phyloP scores from a whole-genome alignment of 1,140 invertebrate genomes.

The Tyrophagus putrescentiae region DNA sequence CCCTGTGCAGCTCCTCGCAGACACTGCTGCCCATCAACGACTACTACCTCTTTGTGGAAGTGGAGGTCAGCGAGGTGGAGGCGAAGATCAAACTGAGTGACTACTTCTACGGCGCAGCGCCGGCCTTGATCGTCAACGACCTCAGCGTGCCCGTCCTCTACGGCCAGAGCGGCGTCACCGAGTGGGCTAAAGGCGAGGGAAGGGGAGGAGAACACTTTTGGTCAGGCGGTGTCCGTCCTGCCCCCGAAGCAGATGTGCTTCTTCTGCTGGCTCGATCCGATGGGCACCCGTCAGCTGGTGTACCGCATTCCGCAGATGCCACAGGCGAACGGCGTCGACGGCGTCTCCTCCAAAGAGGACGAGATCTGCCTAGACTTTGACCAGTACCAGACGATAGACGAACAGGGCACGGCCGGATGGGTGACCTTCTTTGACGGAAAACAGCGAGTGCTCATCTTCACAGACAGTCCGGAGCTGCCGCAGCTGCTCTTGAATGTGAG shows the following conservation, averaged over 20 bases:
- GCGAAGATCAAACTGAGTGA: conserved; percentile 17
- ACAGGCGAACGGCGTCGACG: not conserved
- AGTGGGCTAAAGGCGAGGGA: conserved; percentile 28
- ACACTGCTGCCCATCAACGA: conserved; percentile 9
- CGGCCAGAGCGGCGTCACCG: conserved; percentile 18
- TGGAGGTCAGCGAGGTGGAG: conserved; percentile 16
- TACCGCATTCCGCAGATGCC: no score
- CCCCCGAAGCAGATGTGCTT: not conserved
- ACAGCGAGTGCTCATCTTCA: conserved; percentile 78
- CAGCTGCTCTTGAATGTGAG: not conserved
- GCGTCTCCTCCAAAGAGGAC: conserved; percentile 43
- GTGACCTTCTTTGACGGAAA: conserved; percentile 81
- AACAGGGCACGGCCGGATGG: conserved; percentile 37
- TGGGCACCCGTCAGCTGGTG: conserved; percentile 32
- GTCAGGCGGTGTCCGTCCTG: no score
- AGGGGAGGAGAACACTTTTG: no score
- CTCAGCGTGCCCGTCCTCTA: not conserved
- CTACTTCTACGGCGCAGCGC: conserved; percentile 20
- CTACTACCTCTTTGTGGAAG: conserved; percentile 13
- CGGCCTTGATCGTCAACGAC: conserved; percentile 19
- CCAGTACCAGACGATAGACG: conserved; percentile 37
- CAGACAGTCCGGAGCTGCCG: conserved; percentile 42
- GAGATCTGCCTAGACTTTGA: conserved; percentile 38
- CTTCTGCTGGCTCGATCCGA: conserved; percentile 37
- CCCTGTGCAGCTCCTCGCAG: not conserved